Evolutionary conservation across 2,113 vertebrate species (phyloP), one percentile per base, ranked within the genome.

Genomic region (Formicarius rufipectus): DNA sequence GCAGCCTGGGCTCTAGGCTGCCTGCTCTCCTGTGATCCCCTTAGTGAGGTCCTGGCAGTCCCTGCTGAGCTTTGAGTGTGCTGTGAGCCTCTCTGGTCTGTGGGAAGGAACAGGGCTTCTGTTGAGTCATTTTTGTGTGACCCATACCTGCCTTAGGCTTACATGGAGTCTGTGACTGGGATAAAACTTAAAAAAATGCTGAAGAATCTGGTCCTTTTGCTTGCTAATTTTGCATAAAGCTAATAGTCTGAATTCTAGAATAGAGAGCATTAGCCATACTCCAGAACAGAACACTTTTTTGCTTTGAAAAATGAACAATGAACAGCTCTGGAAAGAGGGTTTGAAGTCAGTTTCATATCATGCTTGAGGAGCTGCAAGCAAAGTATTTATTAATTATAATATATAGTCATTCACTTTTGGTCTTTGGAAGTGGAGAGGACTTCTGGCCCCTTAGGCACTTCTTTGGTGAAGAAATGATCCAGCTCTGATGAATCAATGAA

Each of bases 31-130:
- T 68, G 28, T 2, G 20, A 12, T 14, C 25, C 16, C 22, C 18
- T 39, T 12, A 4, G 17, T 1, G 44, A 33, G 33, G 35, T 7
- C 69, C 71, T 60, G 14, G 2, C 33, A 50, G 27, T 21, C 30
- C n/a, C 45, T 16, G 0, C n/a, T n/a, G 20, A 10, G 60, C 2
- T 1, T 42, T 12, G 10, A 14, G 3, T 24, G 56, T 1, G 0
- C 18, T 16, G 14, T 7, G 49, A 72, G 55, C 13, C 30, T 74
- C 71, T 18, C 5, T 14, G 30, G 8, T n/a, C 20, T 53, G 1
- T 22, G 58, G 45, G 25, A 60, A 76, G 67, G 71, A 47, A 20
- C 7, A 27, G 31, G 56, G 22, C n/a, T 86, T 42, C 40, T 77
- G 9, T 20, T 39, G 44, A 58, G 44, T 49, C 66, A 39, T 42